Evolutionary conservation across 1,140 invertebrate genomes (phyloP), one percentile per base, ranked within the genome.

Genomic region (Trachymyrmex cornetzi): DNA sequence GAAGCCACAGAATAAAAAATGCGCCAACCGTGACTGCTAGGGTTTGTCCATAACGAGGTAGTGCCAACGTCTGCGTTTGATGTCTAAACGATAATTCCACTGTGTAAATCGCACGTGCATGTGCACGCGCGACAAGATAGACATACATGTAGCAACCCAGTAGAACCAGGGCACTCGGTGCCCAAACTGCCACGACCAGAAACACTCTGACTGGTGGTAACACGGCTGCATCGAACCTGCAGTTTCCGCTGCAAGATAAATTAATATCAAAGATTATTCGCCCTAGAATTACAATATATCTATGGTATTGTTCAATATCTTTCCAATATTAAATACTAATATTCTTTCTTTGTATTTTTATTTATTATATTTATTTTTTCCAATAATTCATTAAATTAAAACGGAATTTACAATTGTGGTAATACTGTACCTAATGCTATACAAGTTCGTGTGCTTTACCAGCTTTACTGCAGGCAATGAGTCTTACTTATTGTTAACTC

Each of bases 91-190:
- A 97, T 24, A 96, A 92, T 90, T 97, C 96, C 24, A 97, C 96
- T 22, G 96, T 96, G 81, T 96, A 97, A 85, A 97, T 97, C 3
- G 97, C 97, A 48, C 96, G 94, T 7, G 97, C 97, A 88, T 97
- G 97, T 85, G 96, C 95, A 81, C 97, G 94, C 6, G 97, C 97
- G 22, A 97, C 96, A 59, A 96, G 93, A 91, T 97, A 97, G 81
- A 97, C 97, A 91, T 97, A 97, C 87, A 95, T 95, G 93, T 97
- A 97, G 90, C 96, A 97, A 16, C 96, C 94, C n/a, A 97, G 92
- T 16, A 97, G 93, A 38, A 96, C 93, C 3, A 96, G 79, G 0
- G 96, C 95, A 87, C 96, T 96, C 6, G 96, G 96, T 22, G 96
- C 95, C 94, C 96, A 97, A 38, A 96, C 96, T 7, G 95, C 96